phyloP scores from a whole-genome alignment of 2,797 vertebrate species.

The Urophycis tenuis region DNA sequence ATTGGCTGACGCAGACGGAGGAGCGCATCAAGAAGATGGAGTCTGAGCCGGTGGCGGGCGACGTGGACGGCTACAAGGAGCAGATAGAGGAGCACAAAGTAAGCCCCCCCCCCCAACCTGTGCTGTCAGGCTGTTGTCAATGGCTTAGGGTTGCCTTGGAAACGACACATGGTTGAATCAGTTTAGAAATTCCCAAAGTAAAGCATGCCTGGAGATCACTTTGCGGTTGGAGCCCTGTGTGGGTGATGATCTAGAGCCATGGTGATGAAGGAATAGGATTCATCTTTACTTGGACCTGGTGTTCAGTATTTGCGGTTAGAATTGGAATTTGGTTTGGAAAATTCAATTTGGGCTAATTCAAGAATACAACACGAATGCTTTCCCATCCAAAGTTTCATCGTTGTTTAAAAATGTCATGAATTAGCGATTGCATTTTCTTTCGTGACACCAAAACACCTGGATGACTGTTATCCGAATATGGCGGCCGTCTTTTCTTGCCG shows the following conservation, averaged over 20 bases:
- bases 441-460: too few species aligned
- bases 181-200: neutral
- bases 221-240: neutral
- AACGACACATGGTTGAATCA: neutral
- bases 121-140: neutral
- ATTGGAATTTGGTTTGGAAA: too few species aligned
- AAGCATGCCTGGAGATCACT: neutral
- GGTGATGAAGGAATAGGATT: neutral
- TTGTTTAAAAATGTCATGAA: too few species aligned
- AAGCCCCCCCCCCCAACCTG: conserved; percentile 30
- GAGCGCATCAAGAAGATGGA: conserved; percentile 90
- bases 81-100: conserved; percentile 92
- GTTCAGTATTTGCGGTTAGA: neutral
- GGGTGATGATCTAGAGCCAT: neutral
- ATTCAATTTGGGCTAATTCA: neutral
- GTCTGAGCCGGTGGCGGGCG: conserved; percentile 62
- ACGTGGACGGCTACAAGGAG: conserved; percentile 75
- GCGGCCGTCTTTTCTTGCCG: too few species aligned
- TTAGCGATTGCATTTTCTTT: neutral
- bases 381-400: too few species aligned
- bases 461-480: too few species aligned
- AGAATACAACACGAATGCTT: neutral
- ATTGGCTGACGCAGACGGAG: conserved; percentile 88
- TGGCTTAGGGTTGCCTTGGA: neutral
- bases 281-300: neutral